phyloP scores from a whole-genome alignment of 2,888 invertebrate species.

The Nesidiocoris tenuis region DNA sequence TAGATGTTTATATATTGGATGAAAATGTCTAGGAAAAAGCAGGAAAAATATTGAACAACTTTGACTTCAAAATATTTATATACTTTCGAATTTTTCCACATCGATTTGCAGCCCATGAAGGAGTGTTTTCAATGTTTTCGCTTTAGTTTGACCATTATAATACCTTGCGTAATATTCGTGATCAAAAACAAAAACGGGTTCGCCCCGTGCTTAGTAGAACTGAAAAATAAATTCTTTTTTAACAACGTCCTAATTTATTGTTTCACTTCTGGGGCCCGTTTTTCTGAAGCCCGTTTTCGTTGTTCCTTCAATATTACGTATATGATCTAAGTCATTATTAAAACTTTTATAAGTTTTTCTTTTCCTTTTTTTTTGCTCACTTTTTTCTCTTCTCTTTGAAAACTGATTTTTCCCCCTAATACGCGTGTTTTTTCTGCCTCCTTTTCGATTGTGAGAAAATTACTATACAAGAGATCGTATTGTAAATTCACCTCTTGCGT shows the following conservation, averaged over 20 bases:
- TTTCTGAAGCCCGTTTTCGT: slow-evolving; percentile 33
- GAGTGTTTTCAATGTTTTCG: slow-evolving; percentile 10
- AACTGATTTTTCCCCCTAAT: too few species aligned
- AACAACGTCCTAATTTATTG: slow-evolving; percentile 20
- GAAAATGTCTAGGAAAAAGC: slow-evolving; percentile 15
- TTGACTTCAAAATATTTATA: slow-evolving; percentile 29
- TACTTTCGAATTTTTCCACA: slow-evolving; percentile 22
- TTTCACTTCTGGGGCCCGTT: slow-evolving; percentile 20
- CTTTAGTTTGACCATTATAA: slow-evolving; percentile 15
- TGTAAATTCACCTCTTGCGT: slow-evolving; percentile 17
- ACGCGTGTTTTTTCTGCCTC: background rate
- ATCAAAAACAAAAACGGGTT: background rate
- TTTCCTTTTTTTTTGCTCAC: background rate
- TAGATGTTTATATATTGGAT: slow-evolving; percentile 40
- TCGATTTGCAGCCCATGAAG: slow-evolving; percentile 25
- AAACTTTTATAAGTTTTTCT: slow-evolving; percentile 26
- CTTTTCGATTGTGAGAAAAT: background rate
- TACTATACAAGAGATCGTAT: background rate
- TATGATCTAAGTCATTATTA: slow-evolving; percentile 35
- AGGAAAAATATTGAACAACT: slow-evolving; percentile 12
- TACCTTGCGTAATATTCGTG: background rate
- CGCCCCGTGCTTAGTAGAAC: background rate
- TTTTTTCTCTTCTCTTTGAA: background rate
- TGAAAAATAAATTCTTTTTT: slow-evolving; percentile 14
- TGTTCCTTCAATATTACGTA: slow-evolving; percentile 39